Conservation (phyloP, 1,140 invertebrate species). For the Phenacoccus solenopsis region DNA sequence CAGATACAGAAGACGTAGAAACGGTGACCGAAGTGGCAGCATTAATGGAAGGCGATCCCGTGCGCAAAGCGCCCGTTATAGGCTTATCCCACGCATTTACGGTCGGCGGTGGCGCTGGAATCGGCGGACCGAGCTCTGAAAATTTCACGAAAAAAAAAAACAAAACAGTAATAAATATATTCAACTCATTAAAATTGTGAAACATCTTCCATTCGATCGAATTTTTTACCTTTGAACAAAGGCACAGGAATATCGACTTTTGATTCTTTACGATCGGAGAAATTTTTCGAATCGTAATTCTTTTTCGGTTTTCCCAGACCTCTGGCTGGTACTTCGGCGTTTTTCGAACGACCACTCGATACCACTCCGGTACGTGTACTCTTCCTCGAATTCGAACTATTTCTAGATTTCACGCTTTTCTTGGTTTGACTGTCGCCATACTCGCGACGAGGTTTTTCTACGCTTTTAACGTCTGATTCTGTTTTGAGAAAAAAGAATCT, state of each 20-base stretch:
- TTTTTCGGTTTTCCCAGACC: neutral
- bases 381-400: neutral
- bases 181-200: neutral
- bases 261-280: neutral
- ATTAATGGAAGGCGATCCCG: slow-evolving; percentile 35
- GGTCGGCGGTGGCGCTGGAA: slow-evolving; percentile 48
- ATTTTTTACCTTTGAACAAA: neutral
- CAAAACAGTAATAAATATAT: slow-evolving; percentile 18
- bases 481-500: neutral
- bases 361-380: neutral
- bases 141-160: neutral
- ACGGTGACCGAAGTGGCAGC: neutral
- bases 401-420: neutral
- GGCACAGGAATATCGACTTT: neutral
- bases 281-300: neutral
- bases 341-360: neutral
- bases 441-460: neutral
- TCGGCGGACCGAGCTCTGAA: neutral
- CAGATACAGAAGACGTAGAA: neutral
- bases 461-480: neutral
- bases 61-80: slow-evolving; percentile 48
- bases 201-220: neutral
- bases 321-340: neutral
- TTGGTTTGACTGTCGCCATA: neutral
- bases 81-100: slow-evolving; percentile 80